These are phyloP conservation scores for Microcebus griseorufus DNA, from an alignment of 2,113 vertebrate genomes.

Conservation along the genomic window DNA sequence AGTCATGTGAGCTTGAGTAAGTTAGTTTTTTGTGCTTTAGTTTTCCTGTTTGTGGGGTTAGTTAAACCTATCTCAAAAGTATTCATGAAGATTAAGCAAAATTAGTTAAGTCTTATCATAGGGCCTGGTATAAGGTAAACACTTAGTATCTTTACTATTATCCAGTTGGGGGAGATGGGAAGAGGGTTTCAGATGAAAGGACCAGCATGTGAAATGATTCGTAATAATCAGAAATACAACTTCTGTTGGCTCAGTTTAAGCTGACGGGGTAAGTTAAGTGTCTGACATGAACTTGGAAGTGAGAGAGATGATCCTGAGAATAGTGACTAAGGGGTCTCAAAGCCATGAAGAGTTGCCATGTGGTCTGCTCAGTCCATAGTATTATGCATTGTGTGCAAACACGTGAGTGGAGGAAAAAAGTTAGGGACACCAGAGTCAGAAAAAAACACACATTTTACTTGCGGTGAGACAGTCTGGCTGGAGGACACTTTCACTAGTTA, in stretches of 20 bases:
- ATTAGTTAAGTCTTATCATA: not conserved
- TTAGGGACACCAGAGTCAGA: not conserved
- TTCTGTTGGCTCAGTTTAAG: not conserved
- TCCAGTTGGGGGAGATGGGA: not conserved
- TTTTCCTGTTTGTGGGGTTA: not conserved
- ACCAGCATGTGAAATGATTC: not conserved
- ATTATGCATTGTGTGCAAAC: not conserved
- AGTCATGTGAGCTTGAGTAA: not conserved
- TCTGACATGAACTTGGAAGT: not conserved
- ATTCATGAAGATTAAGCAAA: not conserved
- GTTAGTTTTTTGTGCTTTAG: not conserved
- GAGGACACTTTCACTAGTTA: not conserved
- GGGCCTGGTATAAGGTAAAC: not conserved
- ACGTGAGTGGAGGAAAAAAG: not conserved
- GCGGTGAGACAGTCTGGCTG: not conserved
- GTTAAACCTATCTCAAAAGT: slow-evolving; percentile 1
- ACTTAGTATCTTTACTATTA: not conserved
- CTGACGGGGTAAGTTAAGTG: not conserved
- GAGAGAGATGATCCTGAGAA: not conserved
- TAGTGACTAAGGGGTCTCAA: not conserved
- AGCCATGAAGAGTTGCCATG: not conserved
- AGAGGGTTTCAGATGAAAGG: not conserved
- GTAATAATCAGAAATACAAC: not conserved
- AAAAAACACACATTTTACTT: not conserved
- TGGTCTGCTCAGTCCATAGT: not conserved